Evolutionary conservation across 1,140 invertebrate genomes (phyloP).

Genomic region (Trichogramma pretiosum): DNA sequence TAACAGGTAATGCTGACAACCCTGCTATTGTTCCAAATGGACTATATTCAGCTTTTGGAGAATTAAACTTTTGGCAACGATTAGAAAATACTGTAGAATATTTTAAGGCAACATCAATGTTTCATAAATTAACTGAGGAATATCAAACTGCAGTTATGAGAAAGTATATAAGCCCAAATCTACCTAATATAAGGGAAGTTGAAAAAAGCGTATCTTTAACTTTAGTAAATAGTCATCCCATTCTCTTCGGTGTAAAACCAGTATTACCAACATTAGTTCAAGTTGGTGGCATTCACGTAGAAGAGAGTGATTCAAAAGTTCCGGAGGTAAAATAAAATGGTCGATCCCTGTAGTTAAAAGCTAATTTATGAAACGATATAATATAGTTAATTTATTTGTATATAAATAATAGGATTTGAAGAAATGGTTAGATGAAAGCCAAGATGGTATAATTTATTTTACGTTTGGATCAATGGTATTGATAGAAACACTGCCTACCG

Average conservation of each 20-base stretch:
- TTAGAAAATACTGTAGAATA: slow-evolving; percentile 23
- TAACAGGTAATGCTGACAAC: slow-evolving; percentile 51
- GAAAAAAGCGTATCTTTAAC: slow-evolving; percentile 34
- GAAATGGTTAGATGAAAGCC: slow-evolving; percentile 55
- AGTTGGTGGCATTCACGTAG: slow-evolving; percentile 40
- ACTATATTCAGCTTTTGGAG: slow-evolving; percentile 46
- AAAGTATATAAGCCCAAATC: slow-evolving; percentile 47
- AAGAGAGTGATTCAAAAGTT: slow-evolving; percentile 22
- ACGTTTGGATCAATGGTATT: slow-evolving; percentile 59
- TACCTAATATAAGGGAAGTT: slow-evolving; percentile 52
- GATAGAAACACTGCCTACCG: slow-evolving; percentile 49
- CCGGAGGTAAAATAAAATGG: slow-evolving; percentile 19
- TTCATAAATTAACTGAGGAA: slow-evolving; percentile 15
- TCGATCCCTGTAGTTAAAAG: no score
- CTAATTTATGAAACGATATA: no score
- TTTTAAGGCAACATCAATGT: slow-evolving; percentile 7
- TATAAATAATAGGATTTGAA: slow-evolving; percentile 61
- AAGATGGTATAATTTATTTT: slow-evolving; percentile 60
- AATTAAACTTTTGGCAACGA: slow-evolving; percentile 27
- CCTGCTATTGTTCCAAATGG: slow-evolving; percentile 51
- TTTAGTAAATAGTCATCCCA: slow-evolving; percentile 39
- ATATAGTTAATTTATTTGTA: no score
- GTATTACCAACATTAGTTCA: slow-evolving; percentile 35
- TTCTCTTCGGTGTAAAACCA: slow-evolving; percentile 33
- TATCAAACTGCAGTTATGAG: slow-evolving; percentile 34